Evolutionary conservation across 2,888 invertebrate genomes (phyloP), one percentile per base, ranked within the genome.

Genomic region (Aphodius granarius): DNA sequence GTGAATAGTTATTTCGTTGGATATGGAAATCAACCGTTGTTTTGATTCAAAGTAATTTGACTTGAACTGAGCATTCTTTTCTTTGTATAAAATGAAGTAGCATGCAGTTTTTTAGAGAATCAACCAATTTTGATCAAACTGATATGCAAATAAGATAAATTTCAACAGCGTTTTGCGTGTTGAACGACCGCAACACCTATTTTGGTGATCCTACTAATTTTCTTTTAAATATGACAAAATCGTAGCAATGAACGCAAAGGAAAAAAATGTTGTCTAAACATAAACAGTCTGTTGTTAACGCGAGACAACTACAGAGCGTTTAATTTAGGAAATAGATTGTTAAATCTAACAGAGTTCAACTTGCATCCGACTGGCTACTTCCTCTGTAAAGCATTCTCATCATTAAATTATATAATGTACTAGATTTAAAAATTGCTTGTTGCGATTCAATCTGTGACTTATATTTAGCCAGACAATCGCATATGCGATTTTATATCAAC

Each of bases 291-390:
- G 43, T 43, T 43, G 68, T 20, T 68, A 21, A 68, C 68, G 68
- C 19, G 68, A 19, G 20, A 68, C 18, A 17, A 66, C 20, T 18
- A 66, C 66, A 66, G 20, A 66, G 3, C 65, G 73, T 74, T 87
- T 86, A 87, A 87, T 87, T 87, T 87, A 87, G 87, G 87, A 87
- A 87, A 87, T 87, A 86, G 86, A 87, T 87, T 87, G 87, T 87
- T 87, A 87, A 87, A 87, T 87, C 87, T 86, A 79, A 86, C 86
- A 86, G 85, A 86, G 86, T 86, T 85, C 85, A 86, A 86, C 86
- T 86, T 86, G 86, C 87, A 87, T 87, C 87, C 87, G 87, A 87
- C 86, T 86, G 86, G 85, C 85, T 85, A 86, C 87, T 87, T 87
- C 87, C 87, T 86, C 86, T 86, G 83, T 83, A 84, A 85, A 85